Base-by-base conservation (phyloP, 1,140 invertebrate genomes). In the Aleiodes sp. region DNA sequence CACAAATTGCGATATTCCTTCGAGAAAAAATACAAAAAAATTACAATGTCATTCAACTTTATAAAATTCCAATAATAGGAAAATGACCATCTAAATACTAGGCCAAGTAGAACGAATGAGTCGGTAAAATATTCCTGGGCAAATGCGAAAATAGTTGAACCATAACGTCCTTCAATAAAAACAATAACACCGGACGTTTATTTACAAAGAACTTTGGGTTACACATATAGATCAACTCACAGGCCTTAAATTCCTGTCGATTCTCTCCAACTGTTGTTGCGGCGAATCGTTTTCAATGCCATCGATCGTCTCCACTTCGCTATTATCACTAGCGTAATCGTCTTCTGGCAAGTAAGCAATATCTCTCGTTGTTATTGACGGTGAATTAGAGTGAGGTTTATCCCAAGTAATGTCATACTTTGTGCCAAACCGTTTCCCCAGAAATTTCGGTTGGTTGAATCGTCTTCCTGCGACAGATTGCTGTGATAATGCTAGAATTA, bases 1-100 rank as follows among this genome's bases (percentile, higher is more conserved):
- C 87, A 87, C 26, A 87, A 79, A 68, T 77, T 81, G n/a, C 75
- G 80, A 70, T 86, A 86, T 46, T 84, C 80, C 86, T 87, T n/a
- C n/a, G n/a, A n/a, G n/a, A n/a, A n/a, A n/a, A n/a, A n/a, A n/a
- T n/a, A n/a, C 65, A n/a, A n/a, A n/a, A n/a, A n/a, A n/a, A n/a
- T n/a, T n/a, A n/a, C n/a, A n/a, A n/a, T n/a, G n/a, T n/a, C n/a
- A n/a, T n/a, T n/a, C n/a, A n/a, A n/a, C n/a, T n/a, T n/a, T n/a
- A n/a, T n/a, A n/a, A n/a, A n/a, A n/a, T n/a, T n/a, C n/a, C n/a
- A n/a, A n/a, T n/a, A n/a, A n/a, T n/a, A n/a, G n/a, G n/a, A n/a
- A n/a, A n/a, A n/a, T n/a, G n/a, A n/a, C n/a, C n/a, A 29, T 37
- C 12, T 28, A 26, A 39, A 65, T 21, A 43, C 41, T 21, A 16